Evolutionary conservation across 2,113 vertebrate genomes (phyloP).

Genomic region (Platysternon megacephalum): DNA sequence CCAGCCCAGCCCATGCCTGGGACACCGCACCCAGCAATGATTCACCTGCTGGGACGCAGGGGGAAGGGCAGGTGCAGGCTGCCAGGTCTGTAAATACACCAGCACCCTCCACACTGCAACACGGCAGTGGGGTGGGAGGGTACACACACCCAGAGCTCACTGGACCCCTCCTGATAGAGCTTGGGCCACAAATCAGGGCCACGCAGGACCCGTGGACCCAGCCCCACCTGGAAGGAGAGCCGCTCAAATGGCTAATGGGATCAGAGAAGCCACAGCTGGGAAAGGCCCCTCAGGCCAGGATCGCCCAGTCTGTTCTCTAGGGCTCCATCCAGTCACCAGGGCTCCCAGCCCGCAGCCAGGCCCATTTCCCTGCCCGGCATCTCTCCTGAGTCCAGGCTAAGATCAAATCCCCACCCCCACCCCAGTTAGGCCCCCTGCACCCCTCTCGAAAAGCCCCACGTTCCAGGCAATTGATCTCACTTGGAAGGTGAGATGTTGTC

Average conservation of each 20-base stretch:
- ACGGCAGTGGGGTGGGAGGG: too few relatives aligned
- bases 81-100: too few relatives aligned
- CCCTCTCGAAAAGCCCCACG: background rate
- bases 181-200: background rate
- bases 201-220: background rate
- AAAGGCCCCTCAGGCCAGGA: background rate
- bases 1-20: background rate
- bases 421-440: too few relatives aligned
- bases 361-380: background rate
- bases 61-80: background rate
- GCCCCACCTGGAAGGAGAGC: background rate
- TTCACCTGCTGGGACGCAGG: background rate
- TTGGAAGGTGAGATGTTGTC: background rate
- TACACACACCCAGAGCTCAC: too few relatives aligned
- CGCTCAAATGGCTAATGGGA: background rate
- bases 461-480: background rate
- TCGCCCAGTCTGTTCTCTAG: background rate
- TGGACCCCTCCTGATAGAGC: too few relatives aligned
- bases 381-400: too few relatives aligned
- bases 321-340: too few relatives aligned
- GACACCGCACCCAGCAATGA: background rate
- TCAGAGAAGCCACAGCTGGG: background rate
- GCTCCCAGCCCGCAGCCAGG: too few relatives aligned
- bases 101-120: too few relatives aligned
- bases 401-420: background rate